Percentiles rank a stretch among this genome's conserved stretches.
These are phyloP conservation scores for Stegophylla sp. DNA, from an alignment of 2,888 invertebrate genomes.

Conservation along the genomic window DNA sequence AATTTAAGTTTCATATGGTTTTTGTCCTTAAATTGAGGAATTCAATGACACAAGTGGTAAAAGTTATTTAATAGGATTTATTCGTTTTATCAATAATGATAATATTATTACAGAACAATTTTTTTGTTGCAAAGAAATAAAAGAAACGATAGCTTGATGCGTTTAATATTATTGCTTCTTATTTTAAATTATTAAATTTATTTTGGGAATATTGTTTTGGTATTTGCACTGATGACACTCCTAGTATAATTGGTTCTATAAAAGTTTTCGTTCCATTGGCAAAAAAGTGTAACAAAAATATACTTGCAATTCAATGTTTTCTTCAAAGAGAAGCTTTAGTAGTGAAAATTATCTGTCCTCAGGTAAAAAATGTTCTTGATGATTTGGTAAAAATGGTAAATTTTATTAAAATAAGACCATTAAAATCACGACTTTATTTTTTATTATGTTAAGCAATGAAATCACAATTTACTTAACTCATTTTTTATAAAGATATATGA, in stretches of 20 bases:
- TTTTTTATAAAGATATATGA: constrained; percentile 13
- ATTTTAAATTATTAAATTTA: too few species aligned
- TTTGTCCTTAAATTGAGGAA: constrained; percentile 59
- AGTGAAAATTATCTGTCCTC: neutral
- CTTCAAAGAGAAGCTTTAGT: constrained; percentile 4
- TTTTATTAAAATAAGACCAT: neutral
- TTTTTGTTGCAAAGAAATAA: constrained; percentile 60
- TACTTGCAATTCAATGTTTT: neutral
- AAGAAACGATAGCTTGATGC: too few species aligned
- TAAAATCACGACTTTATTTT: constrained; percentile 17
- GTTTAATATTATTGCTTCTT: constrained; percentile 54
- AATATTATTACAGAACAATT: constrained; percentile 60
- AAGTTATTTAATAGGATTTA: constrained; percentile 60
- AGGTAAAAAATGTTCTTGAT: constrained; percentile 15
- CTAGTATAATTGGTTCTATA: constrained; percentile 2
- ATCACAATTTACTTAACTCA: constrained; percentile 23
- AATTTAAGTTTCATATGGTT: too few species aligned
- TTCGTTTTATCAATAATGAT: constrained; percentile 60
- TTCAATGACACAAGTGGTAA: constrained; percentile 60
- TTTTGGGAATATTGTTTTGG: too few species aligned
- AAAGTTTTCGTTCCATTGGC: neutral
- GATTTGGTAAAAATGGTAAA: neutral
- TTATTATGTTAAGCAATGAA: constrained; percentile 22
- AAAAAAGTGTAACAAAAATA: constrained; percentile 13
- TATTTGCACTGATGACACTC: too few species aligned